Percentiles rank a stretch among this genome's conserved stretches.
Conservation (phyloP, 2,888 invertebrate genomes). For the Petrophora chlorosata region DNA sequence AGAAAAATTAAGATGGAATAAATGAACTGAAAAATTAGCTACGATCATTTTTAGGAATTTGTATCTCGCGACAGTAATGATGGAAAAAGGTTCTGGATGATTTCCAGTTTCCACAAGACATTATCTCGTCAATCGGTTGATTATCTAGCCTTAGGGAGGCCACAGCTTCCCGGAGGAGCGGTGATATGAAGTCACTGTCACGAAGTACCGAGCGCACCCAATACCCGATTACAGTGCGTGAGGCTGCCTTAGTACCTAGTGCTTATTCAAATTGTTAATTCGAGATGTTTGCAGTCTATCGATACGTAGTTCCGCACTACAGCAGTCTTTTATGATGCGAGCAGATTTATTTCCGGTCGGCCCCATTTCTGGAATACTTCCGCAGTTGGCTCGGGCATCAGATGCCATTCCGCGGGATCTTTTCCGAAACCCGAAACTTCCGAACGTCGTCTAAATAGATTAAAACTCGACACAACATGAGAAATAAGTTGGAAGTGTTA, state of each 20-base stretch:
- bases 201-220: background rate
- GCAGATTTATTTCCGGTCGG: background rate
- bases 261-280: background rate
- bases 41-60: background rate
- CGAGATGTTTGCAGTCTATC: background rate
- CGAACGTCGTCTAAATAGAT: too few relatives aligned
- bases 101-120: background rate
- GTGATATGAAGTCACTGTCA: background rate
- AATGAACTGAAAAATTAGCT: background rate
- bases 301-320: background rate
- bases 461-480: too few relatives aligned
- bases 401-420: background rate
- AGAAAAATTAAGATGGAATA: background rate
- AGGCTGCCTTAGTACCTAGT: background rate
- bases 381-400: background rate
- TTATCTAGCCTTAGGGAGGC: background rate
- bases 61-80: background rate
- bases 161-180: background rate
- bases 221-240: background rate
- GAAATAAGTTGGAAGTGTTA: background rate
- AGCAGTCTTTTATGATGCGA: background rate
- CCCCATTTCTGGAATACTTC: background rate
- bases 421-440: too few relatives aligned
- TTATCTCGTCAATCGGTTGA: background rate
- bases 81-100: background rate